Base-by-base conservation (phyloP, 92 coral and sea anemone genomes). In the Plumapathes pennacea region DNA sequence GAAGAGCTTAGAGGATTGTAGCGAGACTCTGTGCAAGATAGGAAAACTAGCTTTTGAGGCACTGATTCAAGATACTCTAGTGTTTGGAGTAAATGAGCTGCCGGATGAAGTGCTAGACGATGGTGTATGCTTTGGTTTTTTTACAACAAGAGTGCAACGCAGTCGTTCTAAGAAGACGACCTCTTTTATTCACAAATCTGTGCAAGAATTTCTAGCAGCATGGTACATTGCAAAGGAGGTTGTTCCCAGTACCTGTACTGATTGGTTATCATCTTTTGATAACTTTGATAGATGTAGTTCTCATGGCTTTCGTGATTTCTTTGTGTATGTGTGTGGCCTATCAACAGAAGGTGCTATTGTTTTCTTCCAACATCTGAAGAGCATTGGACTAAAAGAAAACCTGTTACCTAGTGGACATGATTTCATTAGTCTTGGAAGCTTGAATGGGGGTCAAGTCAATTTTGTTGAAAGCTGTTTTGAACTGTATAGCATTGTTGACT, bases 181-280 rank as follows among this genome's bases (percentile, higher is more conserved):
- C 4, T 51, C 20, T 15, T 64, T 64, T 27, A 49, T 50, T 2
- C 71, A 64, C 13, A 64, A 64, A 32, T 23, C 71, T n/a, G 36
- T 64, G 4, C 71, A 64, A 26, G 71, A 64, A 29, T 64, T 50
- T 23, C 26, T 52, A 1, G 59, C 71, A 4, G 71, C 71, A 28
- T 50, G 49, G 61, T 64, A 30, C 32, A 39, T 64, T 14, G 61
- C 41, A 22, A 40, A 38, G 14, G 46, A 31, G 25, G 29, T 51
- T 40, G 32, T 19, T n/a, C n/a, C n/a, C n/a, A n/a, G n/a, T n/a
- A n/a, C n/a, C n/a, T n/a, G n/a, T n/a, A n/a, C n/a, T n/a, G n/a
- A n/a, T n/a, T n/a, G n/a, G n/a, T n/a, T n/a, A n/a, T n/a, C n/a
- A n/a, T n/a, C n/a, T n/a, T n/a, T n/a, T n/a, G n/a, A n/a, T n/a